These are phyloP conservation scores for Chymomyza fuscimana DNA, from an alignment of 2,888 invertebrate genomes.

Conservation along the genomic window DNA sequence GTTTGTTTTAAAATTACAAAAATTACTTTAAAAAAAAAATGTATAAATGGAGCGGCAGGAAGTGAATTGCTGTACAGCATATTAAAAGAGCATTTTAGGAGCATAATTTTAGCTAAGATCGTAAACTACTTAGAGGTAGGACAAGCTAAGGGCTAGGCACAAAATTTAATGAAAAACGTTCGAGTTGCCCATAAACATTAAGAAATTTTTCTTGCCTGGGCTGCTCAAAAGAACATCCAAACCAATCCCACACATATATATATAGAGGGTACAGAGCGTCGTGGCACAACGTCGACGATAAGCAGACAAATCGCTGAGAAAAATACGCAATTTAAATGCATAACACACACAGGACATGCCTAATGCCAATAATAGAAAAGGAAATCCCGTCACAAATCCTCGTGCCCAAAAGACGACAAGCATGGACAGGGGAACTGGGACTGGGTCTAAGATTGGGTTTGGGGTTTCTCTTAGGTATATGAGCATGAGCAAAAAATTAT, in stretches of 20 bases:
- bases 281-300: conserved; percentile 58
- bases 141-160: not conserved
- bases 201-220: conserved; percentile 55
- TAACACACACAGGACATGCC: conserved; percentile 80
- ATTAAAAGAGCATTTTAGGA: conserved; percentile 64
- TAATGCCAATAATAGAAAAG: conserved; percentile 81
- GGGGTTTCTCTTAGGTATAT: no score
- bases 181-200: conserved; percentile 67
- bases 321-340: conserved; percentile 81
- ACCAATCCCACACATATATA: not conserved
- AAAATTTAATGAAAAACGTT: conserved; percentile 76
- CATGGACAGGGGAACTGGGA: conserved; percentile 25
- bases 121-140: conserved; percentile 71
- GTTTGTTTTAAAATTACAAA: conserved; percentile 74
- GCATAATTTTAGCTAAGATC: conserved; percentile 60
- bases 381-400: conserved; percentile 80
- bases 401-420: conserved; percentile 47
- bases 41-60: conserved; percentile 40
- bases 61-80: conserved; percentile 44
- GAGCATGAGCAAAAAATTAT: conserved; percentile 55
- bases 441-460: conserved; percentile 49
- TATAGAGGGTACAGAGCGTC: not conserved
- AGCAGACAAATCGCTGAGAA: conserved; percentile 80
- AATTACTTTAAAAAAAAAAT: conserved; percentile 56
- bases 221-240: not conserved